Conservation (phyloP, 1,140 invertebrate genomes). For the Brachionus koreanus region DNA sequence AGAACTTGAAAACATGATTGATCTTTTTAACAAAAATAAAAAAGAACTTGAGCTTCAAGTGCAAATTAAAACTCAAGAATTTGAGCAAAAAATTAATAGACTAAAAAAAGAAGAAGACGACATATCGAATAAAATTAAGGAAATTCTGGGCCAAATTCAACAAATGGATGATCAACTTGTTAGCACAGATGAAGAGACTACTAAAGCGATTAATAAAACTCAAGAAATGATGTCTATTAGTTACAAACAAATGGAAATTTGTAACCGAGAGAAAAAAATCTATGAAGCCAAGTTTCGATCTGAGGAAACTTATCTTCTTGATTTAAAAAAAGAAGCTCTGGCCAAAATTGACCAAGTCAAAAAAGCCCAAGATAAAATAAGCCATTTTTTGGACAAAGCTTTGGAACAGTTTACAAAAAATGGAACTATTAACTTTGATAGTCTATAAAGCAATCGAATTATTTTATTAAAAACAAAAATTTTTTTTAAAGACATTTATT, state of each 20-base stretch:
- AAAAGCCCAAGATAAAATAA: not conserved
- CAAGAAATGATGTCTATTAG: not conserved
- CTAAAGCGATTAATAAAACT: not conserved
- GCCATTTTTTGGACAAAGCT: not conserved
- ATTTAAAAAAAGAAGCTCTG: not conserved
- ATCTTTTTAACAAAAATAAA: not conserved
- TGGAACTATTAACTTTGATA: not conserved
- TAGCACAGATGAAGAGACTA: not conserved
- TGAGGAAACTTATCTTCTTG: not conserved
- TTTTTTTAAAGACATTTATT: not conserved
- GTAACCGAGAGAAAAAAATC: not conserved
- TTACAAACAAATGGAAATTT: not conserved
- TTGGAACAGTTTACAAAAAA: not conserved
- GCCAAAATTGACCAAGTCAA: not conserved
- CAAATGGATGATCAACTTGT: not conserved
- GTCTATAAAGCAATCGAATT: not conserved
- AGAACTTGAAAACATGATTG: constrained; percentile 1
- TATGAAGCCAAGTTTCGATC: not conserved
- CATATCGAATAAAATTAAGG: not conserved
- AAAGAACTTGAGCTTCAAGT: not conserved
- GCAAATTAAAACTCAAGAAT: not conserved
- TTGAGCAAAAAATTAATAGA: not conserved
- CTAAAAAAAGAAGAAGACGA: not conserved
- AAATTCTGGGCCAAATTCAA: not conserved
- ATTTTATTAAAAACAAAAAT: not conserved